Conservation (phyloP, 1,140 invertebrate species). For the Drosophila saltans region DNA sequence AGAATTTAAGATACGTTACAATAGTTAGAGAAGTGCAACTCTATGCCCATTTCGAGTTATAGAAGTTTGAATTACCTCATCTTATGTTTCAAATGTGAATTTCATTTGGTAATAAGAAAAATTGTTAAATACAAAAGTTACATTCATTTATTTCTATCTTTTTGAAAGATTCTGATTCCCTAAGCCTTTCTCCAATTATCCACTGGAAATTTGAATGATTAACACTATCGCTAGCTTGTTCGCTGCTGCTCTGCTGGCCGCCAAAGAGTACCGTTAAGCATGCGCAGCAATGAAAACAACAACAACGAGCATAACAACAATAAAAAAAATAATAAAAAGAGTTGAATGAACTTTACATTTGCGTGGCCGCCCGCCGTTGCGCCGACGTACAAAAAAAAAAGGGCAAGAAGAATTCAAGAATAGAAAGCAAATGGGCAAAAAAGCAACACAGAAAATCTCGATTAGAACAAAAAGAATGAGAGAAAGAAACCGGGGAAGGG, state of each 20-base stretch:
- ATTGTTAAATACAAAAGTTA: background rate
- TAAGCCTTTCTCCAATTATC: background rate
- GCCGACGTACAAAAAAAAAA: slow-evolving; percentile 52
- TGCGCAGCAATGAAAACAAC: slow-evolving; percentile 35
- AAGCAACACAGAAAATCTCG: slow-evolving; percentile 33
- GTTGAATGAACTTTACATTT: slow-evolving; percentile 71
- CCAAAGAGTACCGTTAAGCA: slow-evolving; percentile 48
- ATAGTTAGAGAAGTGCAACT: too few species aligned
- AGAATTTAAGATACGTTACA: too few species aligned
- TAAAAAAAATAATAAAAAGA: slow-evolving; percentile 43
- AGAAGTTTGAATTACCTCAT: too few species aligned
- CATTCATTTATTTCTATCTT: background rate
- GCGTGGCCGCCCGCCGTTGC: slow-evolving; percentile 37
- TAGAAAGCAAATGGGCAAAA: slow-evolving; percentile 64
- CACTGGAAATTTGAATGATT: background rate
- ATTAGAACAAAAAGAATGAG: slow-evolving; percentile 36
- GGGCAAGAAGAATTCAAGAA: slow-evolving; percentile 42
- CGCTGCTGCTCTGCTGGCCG: slow-evolving; percentile 3
- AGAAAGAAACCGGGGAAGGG: background rate
- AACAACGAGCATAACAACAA: slow-evolving; percentile 25
- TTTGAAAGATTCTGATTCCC: background rate
- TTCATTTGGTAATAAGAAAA: too few species aligned
- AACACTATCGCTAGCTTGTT: slow-evolving; percentile 8
- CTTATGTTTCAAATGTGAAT: too few species aligned
- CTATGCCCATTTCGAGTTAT: too few species aligned